These are phyloP conservation scores for Xestia rhomboidea DNA, from an alignment of 2,888 invertebrate species.

Conservation along the genomic window DNA sequence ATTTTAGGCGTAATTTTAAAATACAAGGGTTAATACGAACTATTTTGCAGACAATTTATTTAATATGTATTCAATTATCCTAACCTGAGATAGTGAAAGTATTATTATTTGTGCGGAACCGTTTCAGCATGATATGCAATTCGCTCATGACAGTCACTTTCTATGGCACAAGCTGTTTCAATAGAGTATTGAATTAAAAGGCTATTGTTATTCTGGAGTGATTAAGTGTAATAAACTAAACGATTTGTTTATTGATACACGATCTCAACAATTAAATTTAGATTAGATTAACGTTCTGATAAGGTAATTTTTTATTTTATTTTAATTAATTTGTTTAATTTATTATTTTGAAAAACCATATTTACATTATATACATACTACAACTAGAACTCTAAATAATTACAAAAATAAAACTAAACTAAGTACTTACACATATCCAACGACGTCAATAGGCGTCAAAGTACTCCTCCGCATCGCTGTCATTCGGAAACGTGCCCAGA, in stretches of 20 bases:
- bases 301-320: no score
- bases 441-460: no score
- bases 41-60: not conserved
- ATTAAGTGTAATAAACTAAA: constrained; percentile 55
- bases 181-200: constrained; percentile 42
- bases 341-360: no score
- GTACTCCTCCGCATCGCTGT: no score
- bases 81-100: not conserved
- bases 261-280: constrained; percentile 38
- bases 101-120: constrained; percentile 37
- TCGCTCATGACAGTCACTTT: constrained; percentile 12
- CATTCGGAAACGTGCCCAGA: no score
- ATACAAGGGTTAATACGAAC: no score
- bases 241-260: constrained; percentile 37
- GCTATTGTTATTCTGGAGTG: constrained; percentile 37
- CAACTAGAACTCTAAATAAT: no score
- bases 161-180: constrained; percentile 29
- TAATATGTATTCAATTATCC: not conserved
- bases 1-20: not conserved
- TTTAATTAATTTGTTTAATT: no score
- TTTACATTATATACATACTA: no score
- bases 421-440: no score
- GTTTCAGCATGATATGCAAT: not conserved
- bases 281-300: constrained; percentile 34
- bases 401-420: no score